Conservation (phyloP, 2,888 invertebrate genomes). For the Mesochorus sp. region DNA sequence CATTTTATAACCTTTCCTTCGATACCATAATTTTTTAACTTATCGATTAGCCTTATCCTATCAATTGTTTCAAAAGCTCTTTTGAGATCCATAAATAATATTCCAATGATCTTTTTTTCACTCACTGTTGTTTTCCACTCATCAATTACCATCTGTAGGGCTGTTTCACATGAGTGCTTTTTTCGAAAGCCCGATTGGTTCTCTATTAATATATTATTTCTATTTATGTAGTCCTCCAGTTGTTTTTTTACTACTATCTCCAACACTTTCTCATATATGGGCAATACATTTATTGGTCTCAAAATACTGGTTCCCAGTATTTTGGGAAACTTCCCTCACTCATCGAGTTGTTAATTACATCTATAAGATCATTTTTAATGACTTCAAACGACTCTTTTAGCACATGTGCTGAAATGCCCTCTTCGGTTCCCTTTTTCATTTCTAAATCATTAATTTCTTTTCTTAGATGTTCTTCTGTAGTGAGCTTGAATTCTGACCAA, state of each 20-base stretch:
- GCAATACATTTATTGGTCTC: no score
- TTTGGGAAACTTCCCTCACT: conserved; percentile 5
- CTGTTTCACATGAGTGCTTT: conserved; percentile 49
- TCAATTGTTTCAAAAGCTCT: conserved; percentile 32
- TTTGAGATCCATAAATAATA: conserved; percentile 48
- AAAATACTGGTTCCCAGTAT: no score
- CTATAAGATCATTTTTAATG: not conserved
- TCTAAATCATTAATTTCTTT: not conserved
- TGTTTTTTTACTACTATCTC: no score
- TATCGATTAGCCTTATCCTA: conserved; percentile 29
- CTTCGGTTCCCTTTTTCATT: conserved; percentile 4
- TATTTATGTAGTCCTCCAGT: no score
- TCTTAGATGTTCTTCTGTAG: not conserved
- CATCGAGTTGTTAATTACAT: conserved; percentile 7
- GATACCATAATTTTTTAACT: conserved; percentile 39
- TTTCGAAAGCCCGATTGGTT: conserved; percentile 55
- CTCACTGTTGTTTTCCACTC: conserved; percentile 33
- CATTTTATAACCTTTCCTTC: conserved; percentile 36
- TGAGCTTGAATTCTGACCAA: not conserved
- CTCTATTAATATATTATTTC: no score
- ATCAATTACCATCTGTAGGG: not conserved
- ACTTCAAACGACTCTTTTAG: not conserved
- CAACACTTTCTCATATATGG: no score
- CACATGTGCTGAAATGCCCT: conserved; percentile 1
- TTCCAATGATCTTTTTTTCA: conserved; percentile 21